Evolutionary conservation across 2,113 vertebrate genomes (phyloP).

Genomic region (Sebastes fasciatus): DNA sequence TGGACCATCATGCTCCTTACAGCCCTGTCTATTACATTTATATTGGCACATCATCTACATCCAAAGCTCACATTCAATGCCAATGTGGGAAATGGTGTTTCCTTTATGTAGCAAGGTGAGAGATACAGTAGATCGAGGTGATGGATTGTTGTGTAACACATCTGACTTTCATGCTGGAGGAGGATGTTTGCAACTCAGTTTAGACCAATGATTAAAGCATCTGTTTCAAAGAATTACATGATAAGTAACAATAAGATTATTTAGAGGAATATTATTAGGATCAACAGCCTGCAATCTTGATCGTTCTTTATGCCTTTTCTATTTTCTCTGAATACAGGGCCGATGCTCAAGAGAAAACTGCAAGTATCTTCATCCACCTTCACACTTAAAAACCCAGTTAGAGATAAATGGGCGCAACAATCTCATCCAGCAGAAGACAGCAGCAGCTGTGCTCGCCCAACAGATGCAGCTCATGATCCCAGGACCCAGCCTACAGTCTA

Average conservation of each 20-base stretch:
- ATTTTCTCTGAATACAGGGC: conserved; percentile 84
- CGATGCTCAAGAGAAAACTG: conserved; percentile 97
- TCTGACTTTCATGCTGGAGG: not conserved
- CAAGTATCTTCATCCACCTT: conserved; percentile 97
- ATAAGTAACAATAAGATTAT: not conserved
- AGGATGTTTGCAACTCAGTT: not conserved
- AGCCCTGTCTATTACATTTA: not conserved
- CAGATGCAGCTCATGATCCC: conserved; percentile 99
- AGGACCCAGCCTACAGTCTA: conserved; percentile 89
- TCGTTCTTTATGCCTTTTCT: not conserved
- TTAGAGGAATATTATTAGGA: not conserved
- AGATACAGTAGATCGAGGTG: not conserved
- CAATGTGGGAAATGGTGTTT: not conserved
- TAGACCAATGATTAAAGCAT: not conserved
- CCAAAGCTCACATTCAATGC: not conserved
- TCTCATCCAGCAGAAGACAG: conserved; percentile 97
- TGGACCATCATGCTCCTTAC: not conserved
- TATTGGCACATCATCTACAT: not conserved
- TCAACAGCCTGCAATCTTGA: not conserved
- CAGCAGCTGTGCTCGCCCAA: conserved; percentile 94
- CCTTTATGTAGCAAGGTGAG: not conserved
- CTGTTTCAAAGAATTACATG: not conserved
- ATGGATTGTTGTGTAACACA: not conserved
- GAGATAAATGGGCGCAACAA: conserved; percentile 99
- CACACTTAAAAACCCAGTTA: conserved; percentile 96